These are phyloP conservation scores for Megalops cyprinoides DNA, from an alignment of 2,797 vertebrate species.

Conservation along the genomic window DNA sequence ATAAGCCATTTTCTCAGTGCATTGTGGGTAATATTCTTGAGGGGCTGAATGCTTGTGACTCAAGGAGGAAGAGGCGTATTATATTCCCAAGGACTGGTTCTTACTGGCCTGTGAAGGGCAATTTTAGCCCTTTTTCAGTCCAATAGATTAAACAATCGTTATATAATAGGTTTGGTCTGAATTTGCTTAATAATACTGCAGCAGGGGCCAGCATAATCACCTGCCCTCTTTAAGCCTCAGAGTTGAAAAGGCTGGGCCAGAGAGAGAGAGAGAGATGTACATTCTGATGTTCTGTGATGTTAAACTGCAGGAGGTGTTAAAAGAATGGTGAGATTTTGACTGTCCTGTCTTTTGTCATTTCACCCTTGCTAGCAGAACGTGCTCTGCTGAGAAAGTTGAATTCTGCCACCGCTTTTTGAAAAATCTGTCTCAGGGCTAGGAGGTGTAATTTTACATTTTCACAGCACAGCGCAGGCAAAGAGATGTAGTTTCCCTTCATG, in stretches of 20 bases:
- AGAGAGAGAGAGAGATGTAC: no score
- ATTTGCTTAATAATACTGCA: no score
- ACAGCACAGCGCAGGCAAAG: not conserved
- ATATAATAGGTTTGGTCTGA: not conserved
- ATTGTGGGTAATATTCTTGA: not conserved
- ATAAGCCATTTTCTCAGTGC: not conserved
- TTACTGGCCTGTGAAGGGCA: not conserved
- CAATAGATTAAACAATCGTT: conserved; percentile 9
- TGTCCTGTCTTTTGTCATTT: not conserved
- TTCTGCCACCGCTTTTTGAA: no score
- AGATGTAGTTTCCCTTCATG: not conserved
- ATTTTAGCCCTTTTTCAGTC: not conserved
- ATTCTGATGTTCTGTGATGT: not conserved
- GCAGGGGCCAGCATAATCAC: not conserved
- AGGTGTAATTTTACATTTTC: conserved; percentile 9
- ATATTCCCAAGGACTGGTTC: not conserved
- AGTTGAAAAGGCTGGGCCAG: not conserved
- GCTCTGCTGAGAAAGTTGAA: no score
- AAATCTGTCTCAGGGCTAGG: conserved; percentile 5
- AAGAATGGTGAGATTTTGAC: not conserved
- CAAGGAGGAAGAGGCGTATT: not conserved
- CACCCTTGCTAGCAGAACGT: not conserved
- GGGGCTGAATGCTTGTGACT: no score
- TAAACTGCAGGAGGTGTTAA: not conserved
- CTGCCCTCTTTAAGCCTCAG: not conserved